Evolutionary conservation across 2,888 invertebrate species (phyloP).

Genomic region (Cheilosia soror): DNA sequence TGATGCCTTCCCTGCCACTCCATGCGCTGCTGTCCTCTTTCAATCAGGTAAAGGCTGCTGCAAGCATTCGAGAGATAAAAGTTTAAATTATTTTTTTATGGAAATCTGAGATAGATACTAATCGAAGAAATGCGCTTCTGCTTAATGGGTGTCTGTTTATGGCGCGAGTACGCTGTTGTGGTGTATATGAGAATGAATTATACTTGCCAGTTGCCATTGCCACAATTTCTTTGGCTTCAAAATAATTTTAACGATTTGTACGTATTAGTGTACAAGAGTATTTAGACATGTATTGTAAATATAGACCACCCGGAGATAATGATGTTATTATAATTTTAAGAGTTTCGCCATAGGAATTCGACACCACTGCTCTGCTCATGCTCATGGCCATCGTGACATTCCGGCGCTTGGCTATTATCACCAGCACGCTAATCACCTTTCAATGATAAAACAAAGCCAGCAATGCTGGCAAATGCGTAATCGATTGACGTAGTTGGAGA

Average conservation of each 20-base stretch:
- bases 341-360: background rate
- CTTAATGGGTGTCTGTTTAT: conserved; percentile 32
- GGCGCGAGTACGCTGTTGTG: conserved; percentile 13
- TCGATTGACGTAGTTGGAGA: conserved; percentile 5
- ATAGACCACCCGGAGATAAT: conserved; percentile 4
- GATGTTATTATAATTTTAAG: background rate
- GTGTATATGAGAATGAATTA: background rate
- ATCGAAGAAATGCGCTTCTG: conserved; percentile 32
- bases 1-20: background rate
- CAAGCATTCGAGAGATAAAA: conserved; percentile 16
- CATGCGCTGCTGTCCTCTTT: background rate
- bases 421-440: conserved; percentile 21
- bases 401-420: conserved; percentile 24
- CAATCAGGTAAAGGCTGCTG: background rate
- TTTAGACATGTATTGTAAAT: background rate
- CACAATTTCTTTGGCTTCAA: background rate
- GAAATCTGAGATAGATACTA: conserved; percentile 30
- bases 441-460: conserved; percentile 13
- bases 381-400: conserved; percentile 24
- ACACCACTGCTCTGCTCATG: background rate
- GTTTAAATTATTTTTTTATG: conserved; percentile 34
- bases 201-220: conserved; percentile 1
- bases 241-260: background rate
- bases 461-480: background rate
- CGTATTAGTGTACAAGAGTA: background rate